Conservation (phyloP, 2,113 vertebrate genomes). For the Myotis yumanensis region DNA sequence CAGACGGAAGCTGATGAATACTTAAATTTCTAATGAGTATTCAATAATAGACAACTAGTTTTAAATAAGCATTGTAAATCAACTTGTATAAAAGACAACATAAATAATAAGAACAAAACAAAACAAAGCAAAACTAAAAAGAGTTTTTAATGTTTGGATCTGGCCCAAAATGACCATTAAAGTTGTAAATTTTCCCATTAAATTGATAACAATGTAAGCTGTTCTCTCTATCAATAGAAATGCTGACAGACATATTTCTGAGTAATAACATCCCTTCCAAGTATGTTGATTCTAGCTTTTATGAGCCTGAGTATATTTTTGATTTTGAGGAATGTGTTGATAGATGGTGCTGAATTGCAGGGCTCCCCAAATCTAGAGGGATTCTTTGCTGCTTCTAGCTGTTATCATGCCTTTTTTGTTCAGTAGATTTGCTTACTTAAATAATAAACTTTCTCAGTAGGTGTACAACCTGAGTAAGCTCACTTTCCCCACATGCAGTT, state of each 20-base stretch:
- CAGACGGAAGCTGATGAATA: not conserved
- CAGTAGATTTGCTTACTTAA: not conserved
- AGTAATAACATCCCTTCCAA: constrained; percentile 62
- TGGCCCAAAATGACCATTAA: constrained; percentile 80
- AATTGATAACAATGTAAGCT: constrained; percentile 72
- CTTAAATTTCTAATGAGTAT: not conserved
- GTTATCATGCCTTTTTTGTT: not conserved
- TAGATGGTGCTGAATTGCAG: constrained; percentile 1
- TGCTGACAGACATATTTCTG: constrained; percentile 54
- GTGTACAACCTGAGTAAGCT: not conserved
- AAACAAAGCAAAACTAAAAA: constrained; percentile 49
- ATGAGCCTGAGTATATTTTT: not conserved
- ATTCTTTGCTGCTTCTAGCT: not conserved
- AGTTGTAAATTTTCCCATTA: constrained; percentile 78
- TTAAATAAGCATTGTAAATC: constrained; percentile 67
- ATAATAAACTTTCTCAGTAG: constrained; percentile 25
- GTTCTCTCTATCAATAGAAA: constrained; percentile 67
- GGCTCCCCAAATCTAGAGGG: not conserved
- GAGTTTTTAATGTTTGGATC: constrained; percentile 73
- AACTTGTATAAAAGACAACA: constrained; percentile 66
- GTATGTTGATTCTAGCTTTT: constrained; percentile 34
- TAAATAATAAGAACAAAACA: constrained; percentile 49
- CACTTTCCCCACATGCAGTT: not conserved
- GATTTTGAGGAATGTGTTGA: constrained; percentile 21
- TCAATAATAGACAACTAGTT: constrained; percentile 40